phyloP scores from a whole-genome alignment of 2,888 invertebrate genomes.

The Sesia apiformis region DNA sequence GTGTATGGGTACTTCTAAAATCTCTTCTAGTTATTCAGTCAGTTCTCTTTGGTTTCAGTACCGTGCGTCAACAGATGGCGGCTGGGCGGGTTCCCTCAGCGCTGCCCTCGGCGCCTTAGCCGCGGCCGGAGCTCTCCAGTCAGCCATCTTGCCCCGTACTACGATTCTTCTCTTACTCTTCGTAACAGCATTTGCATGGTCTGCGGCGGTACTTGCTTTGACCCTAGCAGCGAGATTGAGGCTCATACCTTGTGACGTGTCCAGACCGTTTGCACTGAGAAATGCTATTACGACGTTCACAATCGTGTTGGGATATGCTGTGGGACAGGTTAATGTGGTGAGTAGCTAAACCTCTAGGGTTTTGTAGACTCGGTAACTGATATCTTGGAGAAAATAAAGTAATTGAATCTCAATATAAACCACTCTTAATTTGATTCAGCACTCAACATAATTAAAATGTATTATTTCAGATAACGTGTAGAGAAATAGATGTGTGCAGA shows the following conservation, averaged over 20 bases:
- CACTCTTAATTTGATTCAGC: too few species aligned
- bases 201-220: conserved; percentile 88
- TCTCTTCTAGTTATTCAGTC: too few species aligned
- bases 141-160: conserved; percentile 87
- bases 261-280: conserved; percentile 86
- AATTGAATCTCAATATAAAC: too few species aligned
- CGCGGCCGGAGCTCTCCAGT: conserved; percentile 84
- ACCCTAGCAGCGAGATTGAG: conserved; percentile 87
- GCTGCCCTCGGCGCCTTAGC: conserved; percentile 85
- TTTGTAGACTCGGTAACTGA: too few species aligned
- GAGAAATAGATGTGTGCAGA: conserved; percentile 51
- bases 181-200: conserved; percentile 93
- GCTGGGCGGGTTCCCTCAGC: conserved; percentile 87
- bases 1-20: too few species aligned
- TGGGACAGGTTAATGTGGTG: conserved; percentile 95
- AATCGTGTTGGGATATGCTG: conserved; percentile 88
- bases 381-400: too few species aligned
- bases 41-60: conserved; percentile 72
- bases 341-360: conserved; percentile 65
- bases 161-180: conserved; percentile 88
- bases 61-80: conserved; percentile 88
- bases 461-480: conserved; percentile 53
- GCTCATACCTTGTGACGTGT: conserved; percentile 90
- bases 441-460: too few species aligned
- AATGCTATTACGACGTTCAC: conserved; percentile 92